Conservation (phyloP, 2,113 vertebrate genomes). For the Oreochromis niloticus region DNA sequence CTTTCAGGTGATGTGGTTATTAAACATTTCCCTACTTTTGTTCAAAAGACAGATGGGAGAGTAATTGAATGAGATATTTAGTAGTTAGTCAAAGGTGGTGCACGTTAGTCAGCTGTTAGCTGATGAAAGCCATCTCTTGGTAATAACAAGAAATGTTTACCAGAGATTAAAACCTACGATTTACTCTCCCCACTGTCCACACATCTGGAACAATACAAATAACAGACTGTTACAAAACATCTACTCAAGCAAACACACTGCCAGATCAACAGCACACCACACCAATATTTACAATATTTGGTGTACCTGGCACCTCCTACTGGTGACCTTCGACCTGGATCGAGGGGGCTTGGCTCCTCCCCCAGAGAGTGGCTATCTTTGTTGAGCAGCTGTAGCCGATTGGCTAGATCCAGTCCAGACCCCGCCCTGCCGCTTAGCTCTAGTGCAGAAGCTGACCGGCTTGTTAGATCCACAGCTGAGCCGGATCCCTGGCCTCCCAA, state of each 20-base stretch:
- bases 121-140: slow-evolving; percentile 20
- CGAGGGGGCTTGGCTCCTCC: slow-evolving; percentile 88
- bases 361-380: slow-evolving; percentile 95
- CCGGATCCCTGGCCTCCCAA: slow-evolving; percentile 81
- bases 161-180: slow-evolving; percentile 79
- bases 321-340: slow-evolving; percentile 87
- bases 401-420: slow-evolving; percentile 83
- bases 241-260: background rate
- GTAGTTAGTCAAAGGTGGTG: slow-evolving; percentile 27
- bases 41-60: background rate
- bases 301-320: slow-evolving; percentile 89
- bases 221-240: slow-evolving; percentile 19
- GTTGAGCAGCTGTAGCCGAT: slow-evolving; percentile 93
- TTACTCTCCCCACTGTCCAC: slow-evolving; percentile 77
- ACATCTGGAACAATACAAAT: slow-evolving; percentile 78
- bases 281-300: background rate
- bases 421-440: slow-evolving; percentile 77
- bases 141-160: slow-evolving; percentile 68
- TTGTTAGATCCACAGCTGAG: slow-evolving; percentile 57
- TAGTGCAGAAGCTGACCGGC: slow-evolving; percentile 69
- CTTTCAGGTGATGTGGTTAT: background rate
- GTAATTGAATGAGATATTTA: background rate
- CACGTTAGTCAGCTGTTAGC: slow-evolving; percentile 37
- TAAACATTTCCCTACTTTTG: background rate
- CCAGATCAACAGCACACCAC: background rate